Evolutionary conservation across 2,888 invertebrate genomes (phyloP).

Genomic region (Scaptomyza parva): DNA sequence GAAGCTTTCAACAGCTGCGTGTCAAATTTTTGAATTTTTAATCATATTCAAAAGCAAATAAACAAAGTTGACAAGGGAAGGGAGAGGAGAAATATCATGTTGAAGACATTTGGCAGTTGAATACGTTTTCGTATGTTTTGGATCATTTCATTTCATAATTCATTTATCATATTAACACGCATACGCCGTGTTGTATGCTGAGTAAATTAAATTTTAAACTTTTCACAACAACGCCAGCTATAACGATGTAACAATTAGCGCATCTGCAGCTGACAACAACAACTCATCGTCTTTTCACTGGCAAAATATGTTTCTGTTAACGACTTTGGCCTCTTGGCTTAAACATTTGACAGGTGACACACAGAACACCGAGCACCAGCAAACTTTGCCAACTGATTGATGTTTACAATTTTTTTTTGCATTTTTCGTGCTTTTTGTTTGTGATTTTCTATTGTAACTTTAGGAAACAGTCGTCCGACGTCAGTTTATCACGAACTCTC

Average conservation of each 20-base stretch:
- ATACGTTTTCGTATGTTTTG: too few relatives aligned
- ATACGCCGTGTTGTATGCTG: conserved; percentile 37
- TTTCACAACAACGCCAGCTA: conserved; percentile 18
- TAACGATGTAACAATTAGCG: conserved; percentile 63
- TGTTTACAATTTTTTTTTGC: neutral
- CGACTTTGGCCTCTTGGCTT: conserved; percentile 9
- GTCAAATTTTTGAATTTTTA: conserved; percentile 1
- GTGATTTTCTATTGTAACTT: neutral
- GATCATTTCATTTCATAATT: conserved; percentile 54
- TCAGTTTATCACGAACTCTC: conserved; percentile 6
- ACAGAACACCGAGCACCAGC: neutral
- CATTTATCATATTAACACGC: conserved; percentile 52
- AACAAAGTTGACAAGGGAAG: neutral
- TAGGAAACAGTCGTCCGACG: neutral
- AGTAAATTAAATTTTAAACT: conserved; percentile 33
- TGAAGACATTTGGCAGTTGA: conserved; percentile 38
- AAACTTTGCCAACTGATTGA: conserved; percentile 18
- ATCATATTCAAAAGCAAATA: conserved; percentile 27
- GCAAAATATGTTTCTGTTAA: conserved; percentile 8
- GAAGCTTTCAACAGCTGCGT: conserved; percentile 17
- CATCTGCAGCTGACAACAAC: conserved; percentile 46
- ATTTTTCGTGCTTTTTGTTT: too few relatives aligned
- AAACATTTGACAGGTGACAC: conserved; percentile 40
- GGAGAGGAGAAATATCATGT: conserved; percentile 15
- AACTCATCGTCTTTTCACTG: conserved; percentile 23